These are phyloP conservation scores for Protonibea diacanthus DNA, from an alignment of 2,797 vertebrate species.

Conservation along the genomic window DNA sequence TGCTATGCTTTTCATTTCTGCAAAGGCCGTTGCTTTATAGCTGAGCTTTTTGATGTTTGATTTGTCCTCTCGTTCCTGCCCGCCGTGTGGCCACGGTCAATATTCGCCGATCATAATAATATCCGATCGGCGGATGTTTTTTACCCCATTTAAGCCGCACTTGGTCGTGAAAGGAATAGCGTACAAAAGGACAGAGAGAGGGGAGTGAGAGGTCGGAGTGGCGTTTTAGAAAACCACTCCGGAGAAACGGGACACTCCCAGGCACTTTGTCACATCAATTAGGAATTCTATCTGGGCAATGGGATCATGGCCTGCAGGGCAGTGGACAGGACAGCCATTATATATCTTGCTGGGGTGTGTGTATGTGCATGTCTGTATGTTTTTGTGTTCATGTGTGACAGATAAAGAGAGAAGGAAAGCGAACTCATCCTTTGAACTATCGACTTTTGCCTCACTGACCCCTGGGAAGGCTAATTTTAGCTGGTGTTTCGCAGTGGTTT, in stretches of 20 bases:
- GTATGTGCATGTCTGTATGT: constrained; percentile 31
- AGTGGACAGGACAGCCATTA: constrained; percentile 67
- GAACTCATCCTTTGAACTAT: constrained; percentile 68
- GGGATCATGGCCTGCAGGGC: constrained; percentile 73
- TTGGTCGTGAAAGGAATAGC: constrained; percentile 70
- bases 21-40: constrained; percentile 66
- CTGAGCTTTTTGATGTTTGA: constrained; percentile 76
- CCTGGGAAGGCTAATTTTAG: constrained; percentile 72
- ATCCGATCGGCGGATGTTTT: constrained; percentile 77
- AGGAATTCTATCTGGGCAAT: constrained; percentile 82
- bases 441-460: constrained; percentile 64
- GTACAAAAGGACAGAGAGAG: constrained; percentile 51
- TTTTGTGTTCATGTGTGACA: constrained; percentile 38
- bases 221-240: constrained; percentile 77
- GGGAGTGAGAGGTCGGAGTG: constrained; percentile 58
- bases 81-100: constrained; percentile 66
- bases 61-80: constrained; percentile 68
- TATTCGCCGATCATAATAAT: constrained; percentile 77
- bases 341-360: constrained; percentile 61
- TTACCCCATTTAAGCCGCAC: constrained; percentile 67
- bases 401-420: constrained; percentile 26
- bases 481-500: constrained; percentile 56
- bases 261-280: constrained; percentile 84
- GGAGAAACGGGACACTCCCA: constrained; percentile 79
- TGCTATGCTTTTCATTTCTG: constrained; percentile 69